phyloP scores from a whole-genome alignment of 1,140 invertebrate genomes.

The Portunus trituberculatus region DNA sequence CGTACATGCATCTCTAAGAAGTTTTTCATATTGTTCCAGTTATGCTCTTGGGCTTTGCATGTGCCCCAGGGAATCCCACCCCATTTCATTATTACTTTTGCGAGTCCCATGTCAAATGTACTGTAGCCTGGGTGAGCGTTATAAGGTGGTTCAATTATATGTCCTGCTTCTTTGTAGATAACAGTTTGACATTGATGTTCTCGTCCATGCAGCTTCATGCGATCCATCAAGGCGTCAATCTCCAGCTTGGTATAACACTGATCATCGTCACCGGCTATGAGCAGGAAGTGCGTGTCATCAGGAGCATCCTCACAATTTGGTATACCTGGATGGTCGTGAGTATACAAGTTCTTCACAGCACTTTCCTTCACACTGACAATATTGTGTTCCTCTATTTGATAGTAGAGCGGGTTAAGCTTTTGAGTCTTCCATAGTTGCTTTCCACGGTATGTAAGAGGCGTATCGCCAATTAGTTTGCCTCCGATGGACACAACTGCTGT shows the following conservation, averaged over 20 bases:
- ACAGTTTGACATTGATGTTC: not conserved
- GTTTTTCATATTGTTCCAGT: not conserved
- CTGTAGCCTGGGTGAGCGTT: not conserved
- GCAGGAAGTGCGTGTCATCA: conserved; percentile 32
- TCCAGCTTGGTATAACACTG: too few species aligned
- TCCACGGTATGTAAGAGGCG: not conserved
- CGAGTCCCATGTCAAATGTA: not conserved
- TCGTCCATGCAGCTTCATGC: not conserved
- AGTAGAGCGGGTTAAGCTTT: too few species aligned
- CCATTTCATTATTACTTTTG: not conserved
- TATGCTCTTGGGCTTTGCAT: not conserved
- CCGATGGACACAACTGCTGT: conserved; percentile 26
- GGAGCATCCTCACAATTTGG: not conserved
- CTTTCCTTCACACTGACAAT: not conserved
- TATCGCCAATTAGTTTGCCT: not conserved
- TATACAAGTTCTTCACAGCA: not conserved
- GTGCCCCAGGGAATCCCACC: not conserved
- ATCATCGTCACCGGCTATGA: not conserved
- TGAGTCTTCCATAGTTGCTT: not conserved
- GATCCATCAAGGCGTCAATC: not conserved
- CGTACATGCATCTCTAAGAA: not conserved
- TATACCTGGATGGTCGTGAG: not conserved
- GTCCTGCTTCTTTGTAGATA: not conserved
- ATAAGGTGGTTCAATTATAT: conserved; percentile 9
- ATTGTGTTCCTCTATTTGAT: not conserved